These are phyloP conservation scores for Hydrocynus forskahlii DNA, from an alignment of 2,797 vertebrate genomes.

Conservation along the genomic window DNA sequence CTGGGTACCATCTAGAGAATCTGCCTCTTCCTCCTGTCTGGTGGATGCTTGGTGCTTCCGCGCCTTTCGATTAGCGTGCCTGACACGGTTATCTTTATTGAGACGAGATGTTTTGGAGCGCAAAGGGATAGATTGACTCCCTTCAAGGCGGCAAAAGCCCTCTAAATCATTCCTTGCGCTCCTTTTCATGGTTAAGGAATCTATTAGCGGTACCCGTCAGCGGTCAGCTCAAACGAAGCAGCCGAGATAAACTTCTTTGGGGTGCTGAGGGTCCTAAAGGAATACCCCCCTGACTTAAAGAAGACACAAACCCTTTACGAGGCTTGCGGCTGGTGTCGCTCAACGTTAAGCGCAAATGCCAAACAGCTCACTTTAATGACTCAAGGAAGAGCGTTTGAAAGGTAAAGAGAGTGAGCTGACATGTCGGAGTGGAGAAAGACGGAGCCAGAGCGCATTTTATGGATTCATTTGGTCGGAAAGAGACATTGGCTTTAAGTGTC, in stretches of 20 bases:
- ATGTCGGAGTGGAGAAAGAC: conserved; percentile 49
- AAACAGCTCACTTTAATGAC: conserved; percentile 67
- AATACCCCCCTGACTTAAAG: conserved; percentile 60
- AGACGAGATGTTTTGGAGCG: conserved; percentile 40
- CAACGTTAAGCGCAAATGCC: conserved; percentile 76
- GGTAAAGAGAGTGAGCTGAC: conserved; percentile 59
- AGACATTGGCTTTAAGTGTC: conserved; percentile 70
- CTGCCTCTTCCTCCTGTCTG: conserved; percentile 63
- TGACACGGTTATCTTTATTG: conserved; percentile 84
- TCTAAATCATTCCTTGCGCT: conserved; percentile 33
- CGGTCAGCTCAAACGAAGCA: background rate
- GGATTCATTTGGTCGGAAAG: conserved; percentile 76
- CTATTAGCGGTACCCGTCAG: conserved; percentile 28
- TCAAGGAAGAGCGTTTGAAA: conserved; percentile 43
- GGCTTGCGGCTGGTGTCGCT: conserved; percentile 62
- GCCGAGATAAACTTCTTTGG: background rate
- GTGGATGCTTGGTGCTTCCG: conserved; percentile 67
- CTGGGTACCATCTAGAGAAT: conserved; percentile 85
- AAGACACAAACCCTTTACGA: conserved; percentile 76
- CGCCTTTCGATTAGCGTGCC: conserved; percentile 85
- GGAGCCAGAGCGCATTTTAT: conserved; percentile 58
- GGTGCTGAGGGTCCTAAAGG: conserved; percentile 42
- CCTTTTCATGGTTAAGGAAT: conserved; percentile 34
- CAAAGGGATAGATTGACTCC: conserved; percentile 15
- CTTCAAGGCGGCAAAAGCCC: conserved; percentile 23